A percentile compares a stretch with the other conserved stretches of the same genome.
phyloP scores from a whole-genome alignment of 2,888 invertebrate genomes.

The Celastrina argiolus region DNA sequence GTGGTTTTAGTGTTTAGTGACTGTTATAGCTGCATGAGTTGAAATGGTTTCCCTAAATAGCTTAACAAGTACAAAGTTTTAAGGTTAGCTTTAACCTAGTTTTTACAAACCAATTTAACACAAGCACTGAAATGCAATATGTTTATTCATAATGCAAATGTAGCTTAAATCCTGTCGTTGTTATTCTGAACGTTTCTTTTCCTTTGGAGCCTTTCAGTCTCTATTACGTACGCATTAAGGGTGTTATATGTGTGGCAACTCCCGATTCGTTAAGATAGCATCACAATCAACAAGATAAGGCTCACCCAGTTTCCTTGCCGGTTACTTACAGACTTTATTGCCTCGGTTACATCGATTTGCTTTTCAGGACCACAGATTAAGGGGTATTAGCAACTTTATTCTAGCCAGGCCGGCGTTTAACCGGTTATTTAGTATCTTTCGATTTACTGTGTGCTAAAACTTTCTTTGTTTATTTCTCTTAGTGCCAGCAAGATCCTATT shows the following conservation, averaged over 20 bases:
- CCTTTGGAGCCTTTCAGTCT: no score
- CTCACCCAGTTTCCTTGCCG: conserved; percentile 22
- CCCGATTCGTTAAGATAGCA: conserved; percentile 21
- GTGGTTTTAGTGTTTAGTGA: neutral
- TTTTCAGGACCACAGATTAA: conserved; percentile 59
- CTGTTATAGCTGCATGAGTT: neutral
- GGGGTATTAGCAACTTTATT: conserved; percentile 39
- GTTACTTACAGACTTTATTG: conserved; percentile 22
- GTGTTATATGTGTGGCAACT: conserved; percentile 8
- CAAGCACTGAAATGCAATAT: conserved; percentile 7
- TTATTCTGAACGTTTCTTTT: conserved; percentile 1
- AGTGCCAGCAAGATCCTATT: no score
- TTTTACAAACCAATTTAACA: conserved; percentile 25
- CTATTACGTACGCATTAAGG: conserved; percentile 8
- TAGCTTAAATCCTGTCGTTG: neutral
- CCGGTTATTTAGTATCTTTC: neutral
- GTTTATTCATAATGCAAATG: conserved; percentile 17
- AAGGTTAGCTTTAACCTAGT: no score
- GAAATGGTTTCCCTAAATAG: neutral
- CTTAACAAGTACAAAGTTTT: no score
- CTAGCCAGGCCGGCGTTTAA: neutral
- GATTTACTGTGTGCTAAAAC: neutral
- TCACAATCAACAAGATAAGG: conserved; percentile 30
- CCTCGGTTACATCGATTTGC: conserved; percentile 42
- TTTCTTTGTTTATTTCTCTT: neutral